Conservation (phyloP, 2,797 vertebrate species). For the Calcarius lapponicus region DNA sequence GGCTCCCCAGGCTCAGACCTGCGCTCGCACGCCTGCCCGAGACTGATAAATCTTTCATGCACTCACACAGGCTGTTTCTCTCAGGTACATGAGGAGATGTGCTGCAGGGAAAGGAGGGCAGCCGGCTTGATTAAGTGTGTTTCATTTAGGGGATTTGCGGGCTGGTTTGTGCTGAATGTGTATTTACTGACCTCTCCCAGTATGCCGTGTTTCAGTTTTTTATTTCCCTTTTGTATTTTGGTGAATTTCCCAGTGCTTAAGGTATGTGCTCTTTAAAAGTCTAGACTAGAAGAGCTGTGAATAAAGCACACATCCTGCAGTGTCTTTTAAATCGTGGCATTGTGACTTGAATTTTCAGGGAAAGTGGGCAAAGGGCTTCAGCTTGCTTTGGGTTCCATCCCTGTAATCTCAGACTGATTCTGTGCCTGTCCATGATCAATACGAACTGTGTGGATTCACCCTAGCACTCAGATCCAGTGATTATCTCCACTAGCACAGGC, state of each 20-base stretch:
- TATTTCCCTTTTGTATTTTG: background rate
- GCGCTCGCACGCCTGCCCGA: fast-evolving
- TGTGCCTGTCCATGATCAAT: fast-evolving
- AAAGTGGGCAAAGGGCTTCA: background rate
- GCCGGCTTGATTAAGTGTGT: background rate
- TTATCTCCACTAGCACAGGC: background rate
- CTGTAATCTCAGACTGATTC: background rate
- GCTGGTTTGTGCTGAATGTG: background rate
- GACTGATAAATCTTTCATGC: background rate
- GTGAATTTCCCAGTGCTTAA: background rate
- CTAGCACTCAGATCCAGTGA: fast-evolving
- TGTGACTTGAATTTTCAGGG: background rate
- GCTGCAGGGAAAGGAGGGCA: background rate
- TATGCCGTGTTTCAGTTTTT: background rate
- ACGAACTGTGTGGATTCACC: background rate
- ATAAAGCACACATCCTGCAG: fast-evolving
- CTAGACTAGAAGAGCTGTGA: background rate
- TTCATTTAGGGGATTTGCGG: background rate
- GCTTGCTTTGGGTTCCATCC: background rate
- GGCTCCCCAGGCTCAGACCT: background rate
- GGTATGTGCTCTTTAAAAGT: background rate
- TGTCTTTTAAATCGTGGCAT: background rate
- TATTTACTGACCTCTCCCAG: background rate
- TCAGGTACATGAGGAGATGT: background rate
- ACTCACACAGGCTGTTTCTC: fast-evolving